These are phyloP conservation scores for Chunga burmeisteri DNA, from an alignment of 2,113 vertebrate species.

Conservation along the genomic window DNA sequence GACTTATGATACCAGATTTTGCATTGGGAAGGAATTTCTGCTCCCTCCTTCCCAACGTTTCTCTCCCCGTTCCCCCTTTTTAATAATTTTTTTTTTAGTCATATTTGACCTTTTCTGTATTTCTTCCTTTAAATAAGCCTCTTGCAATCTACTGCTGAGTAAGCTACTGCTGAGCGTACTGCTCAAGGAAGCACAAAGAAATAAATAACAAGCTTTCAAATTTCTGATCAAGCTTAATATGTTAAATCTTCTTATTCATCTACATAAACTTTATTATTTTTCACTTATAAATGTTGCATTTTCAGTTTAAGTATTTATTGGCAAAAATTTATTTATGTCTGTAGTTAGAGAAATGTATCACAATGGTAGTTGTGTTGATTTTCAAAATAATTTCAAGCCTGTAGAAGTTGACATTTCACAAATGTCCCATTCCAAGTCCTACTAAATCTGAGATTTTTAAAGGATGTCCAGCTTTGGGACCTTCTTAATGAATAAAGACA, in stretches of 20 bases:
- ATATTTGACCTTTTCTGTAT: background rate
- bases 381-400: background rate
- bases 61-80: background rate
- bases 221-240: background rate
- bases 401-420: background rate
- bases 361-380: background rate
- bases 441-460: background rate
- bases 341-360: background rate
- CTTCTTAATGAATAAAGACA: background rate
- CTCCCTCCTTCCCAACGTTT: background rate
- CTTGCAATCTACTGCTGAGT: background rate
- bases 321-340: background rate
- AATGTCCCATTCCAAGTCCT: background rate
- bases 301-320: background rate
- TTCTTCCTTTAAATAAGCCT: background rate
- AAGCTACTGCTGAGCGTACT: background rate
- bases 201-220: background rate
- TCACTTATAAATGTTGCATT: background rate
- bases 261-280: background rate
- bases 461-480: background rate
- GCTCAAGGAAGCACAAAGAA: background rate
- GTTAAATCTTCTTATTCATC: background rate
- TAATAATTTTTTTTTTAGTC: background rate
- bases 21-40: background rate
- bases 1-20: background rate